phyloP scores from a whole-genome alignment of 2,797 vertebrate species.

The Alexandromys oeconomus region DNA sequence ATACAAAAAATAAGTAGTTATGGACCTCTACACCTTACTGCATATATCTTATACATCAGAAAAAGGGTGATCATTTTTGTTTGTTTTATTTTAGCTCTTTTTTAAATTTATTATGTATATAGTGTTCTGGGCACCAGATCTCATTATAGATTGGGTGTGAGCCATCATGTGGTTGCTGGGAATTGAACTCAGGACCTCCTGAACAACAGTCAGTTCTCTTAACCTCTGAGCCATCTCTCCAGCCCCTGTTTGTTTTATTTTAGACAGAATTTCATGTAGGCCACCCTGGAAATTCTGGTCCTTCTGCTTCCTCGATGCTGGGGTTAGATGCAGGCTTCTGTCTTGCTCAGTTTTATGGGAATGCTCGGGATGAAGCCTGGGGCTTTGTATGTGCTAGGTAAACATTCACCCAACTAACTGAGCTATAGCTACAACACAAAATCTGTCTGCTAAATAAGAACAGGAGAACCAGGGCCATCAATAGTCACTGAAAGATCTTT shows the following conservation, averaged over 20 bases:
- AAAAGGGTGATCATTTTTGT: not conserved
- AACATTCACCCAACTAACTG: not conserved
- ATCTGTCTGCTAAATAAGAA: conserved; percentile 35
- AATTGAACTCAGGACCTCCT: too few relatives aligned
- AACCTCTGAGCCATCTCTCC: too few relatives aligned
- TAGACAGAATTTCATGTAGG: not conserved
- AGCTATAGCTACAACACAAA: not conserved
- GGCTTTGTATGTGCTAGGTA: not conserved
- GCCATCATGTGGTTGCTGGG: too few relatives aligned
- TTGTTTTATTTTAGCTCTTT: too few relatives aligned
- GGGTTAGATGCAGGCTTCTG: not conserved
- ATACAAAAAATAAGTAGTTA: not conserved
- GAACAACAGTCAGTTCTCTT: too few relatives aligned
- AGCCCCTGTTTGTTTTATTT: not conserved
- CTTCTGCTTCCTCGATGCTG: not conserved
- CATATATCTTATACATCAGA: not conserved
- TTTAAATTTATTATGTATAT: too few relatives aligned
- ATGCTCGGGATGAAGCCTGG: not conserved
- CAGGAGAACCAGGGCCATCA: not conserved
- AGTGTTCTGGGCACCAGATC: too few relatives aligned
- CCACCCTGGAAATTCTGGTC: not conserved
- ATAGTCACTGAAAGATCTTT: conserved; percentile 13
- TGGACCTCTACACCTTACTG: not conserved
- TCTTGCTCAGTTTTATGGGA: not conserved
- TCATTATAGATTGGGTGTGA: too few relatives aligned